Percentiles rank a stretch among this genome's conserved stretches.
These are phyloP conservation scores for Calephelis nemesis DNA, from an alignment of 1,140 invertebrate species.

Conservation along the genomic window DNA sequence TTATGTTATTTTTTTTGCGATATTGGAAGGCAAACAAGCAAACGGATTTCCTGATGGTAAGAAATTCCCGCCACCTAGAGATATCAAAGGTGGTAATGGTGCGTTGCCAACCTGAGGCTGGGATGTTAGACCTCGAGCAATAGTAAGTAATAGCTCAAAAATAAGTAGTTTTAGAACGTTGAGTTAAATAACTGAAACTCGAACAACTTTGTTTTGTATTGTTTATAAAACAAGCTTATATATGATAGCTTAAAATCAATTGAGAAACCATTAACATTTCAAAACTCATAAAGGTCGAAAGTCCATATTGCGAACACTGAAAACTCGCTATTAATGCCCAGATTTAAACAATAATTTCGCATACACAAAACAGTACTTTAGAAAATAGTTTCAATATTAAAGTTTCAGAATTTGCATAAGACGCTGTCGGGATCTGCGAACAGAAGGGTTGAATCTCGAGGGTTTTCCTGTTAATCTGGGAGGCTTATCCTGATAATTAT, in stretches of 20 bases:
- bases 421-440: constrained; percentile 62
- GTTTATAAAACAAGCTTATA: constrained; percentile 25
- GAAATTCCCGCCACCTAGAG: no score
- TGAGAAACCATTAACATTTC: constrained; percentile 57
- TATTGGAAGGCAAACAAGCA: no score
- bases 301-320: not conserved
- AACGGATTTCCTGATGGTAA: no score
- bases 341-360: constrained; percentile 29
- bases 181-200: no score
- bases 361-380: constrained; percentile 27
- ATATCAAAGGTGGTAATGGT: no score
- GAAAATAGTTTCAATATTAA: constrained; percentile 37
- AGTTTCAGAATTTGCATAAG: constrained; percentile 77
- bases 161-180: no score
- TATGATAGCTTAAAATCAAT: constrained; percentile 61
- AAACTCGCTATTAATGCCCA: constrained; percentile 22
- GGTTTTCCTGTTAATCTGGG: constrained; percentile 65
- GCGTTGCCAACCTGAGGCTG: no score
- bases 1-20: no score
- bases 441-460: constrained; percentile 73
- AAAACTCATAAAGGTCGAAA: constrained; percentile 27
- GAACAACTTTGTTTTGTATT: no score
- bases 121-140: no score
- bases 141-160: no score
- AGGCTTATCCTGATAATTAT: constrained; percentile 78